These are phyloP conservation scores for Cloeon dipterum DNA, from an alignment of 2,888 invertebrate genomes.

Conservation along the genomic window DNA sequence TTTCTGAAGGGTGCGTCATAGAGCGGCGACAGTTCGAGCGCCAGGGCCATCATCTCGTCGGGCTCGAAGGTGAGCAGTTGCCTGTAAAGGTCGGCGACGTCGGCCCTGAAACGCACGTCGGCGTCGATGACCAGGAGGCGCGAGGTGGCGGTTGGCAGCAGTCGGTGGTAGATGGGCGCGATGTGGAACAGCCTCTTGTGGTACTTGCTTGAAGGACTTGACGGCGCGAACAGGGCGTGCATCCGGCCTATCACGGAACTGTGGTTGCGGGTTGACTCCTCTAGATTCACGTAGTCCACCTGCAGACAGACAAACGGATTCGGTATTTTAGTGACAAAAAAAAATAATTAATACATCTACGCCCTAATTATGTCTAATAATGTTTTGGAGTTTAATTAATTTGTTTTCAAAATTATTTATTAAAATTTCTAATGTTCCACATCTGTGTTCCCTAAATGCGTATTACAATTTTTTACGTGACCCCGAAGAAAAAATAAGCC, in stretches of 20 bases:
- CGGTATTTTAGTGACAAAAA: too few relatives aligned
- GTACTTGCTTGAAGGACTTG: conserved; percentile 1
- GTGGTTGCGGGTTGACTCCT: neutral
- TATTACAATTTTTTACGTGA: too few relatives aligned
- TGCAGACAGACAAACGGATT: too few relatives aligned
- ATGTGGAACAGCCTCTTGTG: neutral
- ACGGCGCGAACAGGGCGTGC: conserved; percentile 1
- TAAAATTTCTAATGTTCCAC: too few relatives aligned
- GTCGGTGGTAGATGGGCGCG: conserved; percentile 1
- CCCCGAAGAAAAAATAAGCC: too few relatives aligned
- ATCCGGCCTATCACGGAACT: neutral
- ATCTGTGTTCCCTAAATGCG: too few relatives aligned
- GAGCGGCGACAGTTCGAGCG: conserved; percentile 1
- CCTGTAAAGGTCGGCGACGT: neutral
- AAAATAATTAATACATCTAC: too few relatives aligned
- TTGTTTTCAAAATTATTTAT: too few relatives aligned
- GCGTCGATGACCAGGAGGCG: conserved; percentile 1
- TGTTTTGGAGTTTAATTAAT: too few relatives aligned
- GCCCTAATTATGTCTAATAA: too few relatives aligned
- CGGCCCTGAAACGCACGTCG: neutral
- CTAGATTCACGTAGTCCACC: conserved; percentile 1
- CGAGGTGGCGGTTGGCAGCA: neutral
- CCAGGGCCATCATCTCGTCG: conserved; percentile 1
- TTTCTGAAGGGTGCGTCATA: conserved; percentile 1
- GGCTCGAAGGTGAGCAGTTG: neutral